Base-by-base conservation (phyloP, 2,113 vertebrate genomes). In the Amblyopsis rosae region DNA sequence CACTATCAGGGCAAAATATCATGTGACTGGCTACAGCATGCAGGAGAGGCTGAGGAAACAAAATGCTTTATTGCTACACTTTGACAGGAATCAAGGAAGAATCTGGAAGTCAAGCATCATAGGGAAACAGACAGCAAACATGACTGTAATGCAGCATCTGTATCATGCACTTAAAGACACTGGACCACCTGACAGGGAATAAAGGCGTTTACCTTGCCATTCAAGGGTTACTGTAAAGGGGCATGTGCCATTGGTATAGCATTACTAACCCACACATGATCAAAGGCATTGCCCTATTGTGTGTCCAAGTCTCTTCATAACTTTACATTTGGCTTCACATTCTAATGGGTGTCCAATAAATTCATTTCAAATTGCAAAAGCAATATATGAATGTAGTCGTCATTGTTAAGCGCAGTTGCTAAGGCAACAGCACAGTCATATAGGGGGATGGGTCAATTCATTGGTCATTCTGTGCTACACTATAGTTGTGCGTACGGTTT, bases 61-160 rank as follows among this genome's bases (percentile, higher is more conserved):
- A 70, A 82, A 70, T 4, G 77, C 73, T 64, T 90, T 91, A 91
- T 91, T 91, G 90, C 90, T 91, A 90, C 88, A 87, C 86, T 80
- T 86, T 71, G 82, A 88, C 80, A 48, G 41, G 69, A 50, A 71
- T 71, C 60, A 26, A 87, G 88, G 90, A 91, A 90, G 88, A 88
- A 70, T 88, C 85, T 87, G 84, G 84, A 89, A 84, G 84, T 88
- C 86, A 78, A 86, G 88, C 83, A 83, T 86, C 72, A 86, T 80
- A 84, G 83, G 84, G 80, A 84, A 77, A 84, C 77, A 73, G 72
- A 82, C 72, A 41, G 83, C 81, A 73, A 62, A 88, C 80, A 41
- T 50, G 75, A 85, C 81, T 41, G 77, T 66, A 82, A 84, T 83
- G 84, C 81, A 85, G 81, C 82, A 55, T 72, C 72, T 84, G 86